Evolutionary conservation across 1,140 invertebrate species (phyloP), one percentile per base, ranked within the genome.

Genomic region (Lepidurus couesii): DNA sequence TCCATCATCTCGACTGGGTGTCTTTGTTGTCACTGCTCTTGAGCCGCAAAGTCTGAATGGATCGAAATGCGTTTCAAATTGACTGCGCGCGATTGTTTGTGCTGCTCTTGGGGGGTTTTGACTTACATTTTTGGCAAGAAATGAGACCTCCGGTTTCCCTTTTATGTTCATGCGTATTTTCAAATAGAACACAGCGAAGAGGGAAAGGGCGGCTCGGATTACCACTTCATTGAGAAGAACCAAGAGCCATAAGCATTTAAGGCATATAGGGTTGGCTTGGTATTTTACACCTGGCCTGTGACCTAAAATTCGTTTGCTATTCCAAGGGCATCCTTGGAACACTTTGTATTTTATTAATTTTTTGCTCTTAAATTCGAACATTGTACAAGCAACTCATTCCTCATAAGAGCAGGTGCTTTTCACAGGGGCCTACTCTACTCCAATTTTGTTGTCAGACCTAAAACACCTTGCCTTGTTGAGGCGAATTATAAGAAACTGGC

Each of bases 21-120:
- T 65, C 53, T 65, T 65, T 65, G 53, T 65, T 65, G 53, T 65
- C 53, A 65, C 21, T 65, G 53, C 53, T 65, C 53, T 65, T 65
- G 53, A 65, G 21, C 16, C 16, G 16, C 16, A 65, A 21, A 65
- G 53, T 65, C 53, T 16, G 53, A 65, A n/a, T 13, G 53, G 53
- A 65, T 65, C 53, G 53, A 65, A 65, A 65, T 65, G 53, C 53
- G 53, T 16, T 65, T 65, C 53, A 21, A 13, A 65, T 65, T 65
- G 21, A 65, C 53, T 65, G 16, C 34, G 34, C 34, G 34, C 34
- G 34, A 34, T 13, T 65, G 53, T 21, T 65, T 65, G 53, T 65
- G 53, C 53, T 65, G 53, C 21, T 65, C 53, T 65, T 65, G 1
- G 53, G 53, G 16, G 53, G 16, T 65, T 16, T 65, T 65, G 53